Conservation (phyloP, 1,140 invertebrate species). For the Chrysoperla carnea region DNA sequence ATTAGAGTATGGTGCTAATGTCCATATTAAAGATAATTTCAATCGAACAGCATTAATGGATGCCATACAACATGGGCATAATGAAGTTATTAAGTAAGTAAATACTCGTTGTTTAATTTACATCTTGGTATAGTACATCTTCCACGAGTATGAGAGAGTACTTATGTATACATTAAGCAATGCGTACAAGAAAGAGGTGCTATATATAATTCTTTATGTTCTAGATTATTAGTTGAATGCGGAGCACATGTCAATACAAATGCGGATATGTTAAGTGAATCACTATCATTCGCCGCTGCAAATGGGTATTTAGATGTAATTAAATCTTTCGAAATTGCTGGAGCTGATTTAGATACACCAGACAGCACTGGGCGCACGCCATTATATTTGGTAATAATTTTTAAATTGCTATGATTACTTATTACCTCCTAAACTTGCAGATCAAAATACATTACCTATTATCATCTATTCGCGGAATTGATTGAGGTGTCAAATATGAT, state of each 20-base stretch:
- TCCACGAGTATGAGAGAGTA: too few species aligned
- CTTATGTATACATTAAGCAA: too few species aligned
- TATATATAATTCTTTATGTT: not conserved
- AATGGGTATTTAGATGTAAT: conserved; percentile 33
- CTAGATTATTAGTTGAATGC: conserved; percentile 32
- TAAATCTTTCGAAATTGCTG: conserved; percentile 38
- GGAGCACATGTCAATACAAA: conserved; percentile 40
- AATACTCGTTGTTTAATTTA: too few species aligned
- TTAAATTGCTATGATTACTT: not conserved
- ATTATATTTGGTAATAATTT: conserved; percentile 30
- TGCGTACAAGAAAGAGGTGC: too few species aligned
- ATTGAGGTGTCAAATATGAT: too few species aligned
- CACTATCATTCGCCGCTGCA: conserved; percentile 38
- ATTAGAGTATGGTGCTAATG: conserved; percentile 62
- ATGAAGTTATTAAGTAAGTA: too few species aligned
- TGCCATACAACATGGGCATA: too few species aligned
- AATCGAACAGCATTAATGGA: too few species aligned
- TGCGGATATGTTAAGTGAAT: conserved; percentile 29
- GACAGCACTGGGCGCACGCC: conserved; percentile 40
- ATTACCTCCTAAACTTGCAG: not conserved
- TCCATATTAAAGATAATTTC: conserved; percentile 53
- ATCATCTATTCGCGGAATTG: too few species aligned
- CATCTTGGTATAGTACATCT: too few species aligned
- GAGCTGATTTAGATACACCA: conserved; percentile 36
- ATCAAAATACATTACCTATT: too few species aligned